phyloP scores from a whole-genome alignment of 2,888 invertebrate species.

The Gastracanthus pulcherrimus region DNA sequence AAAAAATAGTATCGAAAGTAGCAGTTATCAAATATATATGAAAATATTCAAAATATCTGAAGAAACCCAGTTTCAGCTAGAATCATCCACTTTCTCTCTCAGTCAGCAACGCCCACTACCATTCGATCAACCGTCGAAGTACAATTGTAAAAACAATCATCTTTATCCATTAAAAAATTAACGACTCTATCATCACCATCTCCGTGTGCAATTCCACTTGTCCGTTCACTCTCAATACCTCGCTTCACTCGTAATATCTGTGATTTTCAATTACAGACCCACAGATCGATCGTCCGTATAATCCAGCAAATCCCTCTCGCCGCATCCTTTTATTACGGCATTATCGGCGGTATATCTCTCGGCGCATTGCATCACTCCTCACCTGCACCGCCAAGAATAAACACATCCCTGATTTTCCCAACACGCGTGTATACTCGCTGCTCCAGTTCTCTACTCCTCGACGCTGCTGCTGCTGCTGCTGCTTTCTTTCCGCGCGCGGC shows the following conservation, averaged over 20 bases:
- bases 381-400: background rate
- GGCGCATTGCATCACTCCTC: constrained; percentile 28
- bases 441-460: constrained; percentile 51
- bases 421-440: background rate
- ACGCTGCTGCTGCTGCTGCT: no score
- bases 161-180: background rate
- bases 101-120: background rate
- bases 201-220: background rate
- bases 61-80: no score
- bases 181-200: background rate
- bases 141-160: background rate
- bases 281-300: constrained; percentile 20
- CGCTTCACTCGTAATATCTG: background rate
- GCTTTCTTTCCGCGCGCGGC: constrained; percentile 17
- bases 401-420: constrained; percentile 38
- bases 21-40: no score
- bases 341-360: constrained; percentile 14
- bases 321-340: constrained; percentile 34
- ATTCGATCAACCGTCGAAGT: no score
- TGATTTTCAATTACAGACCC: constrained; percentile 22
- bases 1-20: no score
- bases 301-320: background rate
- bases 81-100: background rate
- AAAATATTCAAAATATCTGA: no score
- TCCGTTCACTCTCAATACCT: background rate